Conservation (phyloP, 2,113 vertebrate species). For the Pao palembangensis region DNA sequence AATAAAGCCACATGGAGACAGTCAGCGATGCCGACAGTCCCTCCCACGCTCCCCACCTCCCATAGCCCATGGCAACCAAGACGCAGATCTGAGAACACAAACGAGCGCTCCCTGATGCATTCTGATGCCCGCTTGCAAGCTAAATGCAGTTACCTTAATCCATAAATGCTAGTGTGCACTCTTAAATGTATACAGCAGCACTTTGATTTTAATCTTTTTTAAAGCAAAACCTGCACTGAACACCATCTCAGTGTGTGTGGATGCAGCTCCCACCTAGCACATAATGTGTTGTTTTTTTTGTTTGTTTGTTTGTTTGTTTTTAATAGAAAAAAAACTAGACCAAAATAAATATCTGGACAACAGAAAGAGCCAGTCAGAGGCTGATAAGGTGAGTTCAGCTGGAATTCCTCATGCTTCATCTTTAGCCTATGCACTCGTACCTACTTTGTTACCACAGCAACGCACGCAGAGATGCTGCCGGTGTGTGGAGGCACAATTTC, state of each 20-base stretch:
- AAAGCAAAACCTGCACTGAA: too few species aligned
- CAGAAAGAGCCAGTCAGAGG: neutral
- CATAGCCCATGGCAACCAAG: constrained; percentile 66
- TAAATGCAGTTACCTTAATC: constrained; percentile 27
- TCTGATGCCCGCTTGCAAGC: constrained; percentile 30
- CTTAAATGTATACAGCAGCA: constrained; percentile 4
- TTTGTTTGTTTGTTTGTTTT: too few species aligned
- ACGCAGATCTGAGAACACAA: constrained; percentile 64
- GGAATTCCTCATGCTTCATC: neutral
- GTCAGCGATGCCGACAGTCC: constrained; percentile 71
- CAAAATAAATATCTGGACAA: neutral
- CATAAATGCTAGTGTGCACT: constrained; percentile 6
- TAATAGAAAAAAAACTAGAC: neutral
- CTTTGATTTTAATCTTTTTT: too few species aligned
- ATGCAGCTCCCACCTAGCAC: too few species aligned
- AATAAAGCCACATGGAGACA: constrained; percentile 72
- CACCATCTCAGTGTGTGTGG: too few species aligned
- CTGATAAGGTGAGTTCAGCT: neutral
- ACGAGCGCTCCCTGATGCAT: constrained; percentile 58
- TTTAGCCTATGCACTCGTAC: too few species aligned
- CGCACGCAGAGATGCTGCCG: too few species aligned
- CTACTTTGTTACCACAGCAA: too few species aligned
- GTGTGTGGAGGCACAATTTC: too few species aligned
- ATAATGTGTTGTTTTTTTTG: too few species aligned
- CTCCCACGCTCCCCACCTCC: constrained; percentile 68